Evolutionary conservation across 1,140 invertebrate genomes (phyloP).

Genomic region (Euglossa dilemma): DNA sequence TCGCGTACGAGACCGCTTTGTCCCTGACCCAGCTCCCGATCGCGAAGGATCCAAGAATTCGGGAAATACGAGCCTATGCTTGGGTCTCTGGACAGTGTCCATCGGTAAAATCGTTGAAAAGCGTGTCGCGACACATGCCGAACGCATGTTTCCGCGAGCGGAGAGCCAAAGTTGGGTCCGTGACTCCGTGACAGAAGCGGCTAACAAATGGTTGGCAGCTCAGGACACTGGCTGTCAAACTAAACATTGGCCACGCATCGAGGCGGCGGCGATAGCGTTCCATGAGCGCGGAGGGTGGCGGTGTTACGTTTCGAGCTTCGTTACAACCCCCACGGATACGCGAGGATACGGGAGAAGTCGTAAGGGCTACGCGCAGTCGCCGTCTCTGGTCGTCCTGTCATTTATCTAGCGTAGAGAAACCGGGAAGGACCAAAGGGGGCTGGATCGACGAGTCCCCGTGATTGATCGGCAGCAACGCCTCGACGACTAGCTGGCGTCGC

Average conservation of each 20-base stretch:
- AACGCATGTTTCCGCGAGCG: slow-evolving; percentile 64
- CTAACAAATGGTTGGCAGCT: slow-evolving; percentile 55
- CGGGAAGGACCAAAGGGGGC: slow-evolving; percentile 43
- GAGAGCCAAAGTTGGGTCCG: background rate
- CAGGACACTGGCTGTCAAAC: slow-evolving; percentile 71
- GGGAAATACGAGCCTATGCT: slow-evolving; percentile 46
- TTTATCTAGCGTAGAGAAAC: slow-evolving; percentile 63
- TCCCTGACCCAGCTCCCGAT: background rate
- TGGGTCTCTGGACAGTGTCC: slow-evolving; percentile 48
- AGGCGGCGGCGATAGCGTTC: slow-evolving; percentile 6
- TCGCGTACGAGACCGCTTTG: background rate
- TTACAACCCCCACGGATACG: slow-evolving; percentile 57
- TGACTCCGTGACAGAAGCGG: background rate
- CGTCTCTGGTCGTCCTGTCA: slow-evolving; percentile 57
- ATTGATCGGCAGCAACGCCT: slow-evolving; percentile 70
- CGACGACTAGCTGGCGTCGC: slow-evolving; percentile 63
- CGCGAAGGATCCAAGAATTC: slow-evolving; percentile 2
- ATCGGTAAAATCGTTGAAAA: slow-evolving; percentile 16
- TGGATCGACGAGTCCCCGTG: slow-evolving; percentile 65
- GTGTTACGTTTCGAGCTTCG: slow-evolving; percentile 63
- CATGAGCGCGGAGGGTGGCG: slow-evolving; percentile 30
- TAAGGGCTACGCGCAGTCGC: slow-evolving; percentile 47
- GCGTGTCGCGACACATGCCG: slow-evolving; percentile 60
- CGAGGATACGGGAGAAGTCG: slow-evolving; percentile 54
- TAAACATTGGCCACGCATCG: slow-evolving; percentile 75